A percentile compares a stretch with the other conserved stretches of the same genome.
Conservation (phyloP, 2,113 vertebrate species). For the Rutilus rutilus region DNA sequence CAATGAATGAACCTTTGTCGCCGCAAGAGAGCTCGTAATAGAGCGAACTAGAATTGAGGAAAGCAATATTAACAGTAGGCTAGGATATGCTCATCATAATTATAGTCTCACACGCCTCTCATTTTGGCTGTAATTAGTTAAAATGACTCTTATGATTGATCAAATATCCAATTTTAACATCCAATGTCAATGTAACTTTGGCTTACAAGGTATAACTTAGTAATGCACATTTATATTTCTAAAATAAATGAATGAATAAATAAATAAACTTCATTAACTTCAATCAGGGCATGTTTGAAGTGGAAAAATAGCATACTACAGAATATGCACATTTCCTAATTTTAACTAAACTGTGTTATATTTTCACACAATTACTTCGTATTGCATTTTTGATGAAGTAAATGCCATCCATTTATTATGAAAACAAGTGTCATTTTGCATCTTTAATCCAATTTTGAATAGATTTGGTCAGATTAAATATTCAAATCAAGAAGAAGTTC, state of each 20-base stretch:
- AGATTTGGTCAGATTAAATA: not conserved
- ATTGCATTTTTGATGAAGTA: not conserved
- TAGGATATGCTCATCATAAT: conserved; percentile 21
- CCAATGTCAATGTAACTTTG: not conserved
- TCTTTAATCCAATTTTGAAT: not conserved
- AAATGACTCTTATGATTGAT: conserved; percentile 10
- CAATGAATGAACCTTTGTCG: conserved; percentile 32
- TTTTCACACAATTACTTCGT: not conserved
- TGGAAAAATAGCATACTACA: not conserved
- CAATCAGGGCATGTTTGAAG: not conserved
- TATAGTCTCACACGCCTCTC: not conserved
- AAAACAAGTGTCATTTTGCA: not conserved
- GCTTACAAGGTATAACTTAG: not conserved
- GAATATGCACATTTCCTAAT: not conserved
- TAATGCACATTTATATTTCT: not conserved
- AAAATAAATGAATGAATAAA: not conserved
- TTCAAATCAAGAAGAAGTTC: not conserved
- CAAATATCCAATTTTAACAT: not conserved
- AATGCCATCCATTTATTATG: not conserved
- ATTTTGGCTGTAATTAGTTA: conserved; percentile 19
- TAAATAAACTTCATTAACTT: not conserved
- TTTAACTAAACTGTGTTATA: not conserved
- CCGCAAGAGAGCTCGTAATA: not conserved
- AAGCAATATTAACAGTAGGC: conserved; percentile 4
- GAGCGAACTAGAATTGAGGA: conserved; percentile 1